These are phyloP conservation scores for Muscicapa striata DNA, from an alignment of 2,797 vertebrate species.

Conservation along the genomic window DNA sequence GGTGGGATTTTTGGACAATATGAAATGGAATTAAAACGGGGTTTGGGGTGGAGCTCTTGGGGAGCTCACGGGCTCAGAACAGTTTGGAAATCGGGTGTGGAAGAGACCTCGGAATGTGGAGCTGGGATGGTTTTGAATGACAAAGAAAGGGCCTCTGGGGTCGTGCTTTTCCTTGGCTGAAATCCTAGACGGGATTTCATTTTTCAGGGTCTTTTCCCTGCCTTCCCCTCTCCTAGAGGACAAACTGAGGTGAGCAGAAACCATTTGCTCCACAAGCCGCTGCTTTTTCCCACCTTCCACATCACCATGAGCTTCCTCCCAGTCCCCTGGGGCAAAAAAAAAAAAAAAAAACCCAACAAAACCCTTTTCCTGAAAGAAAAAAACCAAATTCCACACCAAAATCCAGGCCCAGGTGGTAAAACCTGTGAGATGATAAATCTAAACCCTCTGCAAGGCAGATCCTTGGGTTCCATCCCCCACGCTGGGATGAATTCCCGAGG, in stretches of 20 bases:
- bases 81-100: neutral
- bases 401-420: neutral
- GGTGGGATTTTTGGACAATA: neutral
- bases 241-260: neutral
- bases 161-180: accelerated
- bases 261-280: neutral
- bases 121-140: accelerated
- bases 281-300: neutral
- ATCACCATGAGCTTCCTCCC: neutral
- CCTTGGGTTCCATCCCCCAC: accelerated
- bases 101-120: no score
- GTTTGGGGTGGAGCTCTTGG: neutral
- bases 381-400: accelerated
- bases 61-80: accelerated
- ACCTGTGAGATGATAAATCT: neutral
- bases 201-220: neutral
- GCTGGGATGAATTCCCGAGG: accelerated
- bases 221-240: neutral
- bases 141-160: accelerated
- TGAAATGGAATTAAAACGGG: neutral
- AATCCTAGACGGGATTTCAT: accelerated
- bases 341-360: neutral
- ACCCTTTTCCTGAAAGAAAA: neutral
- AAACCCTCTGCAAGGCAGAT: accelerated
- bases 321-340: neutral